Conservation (phyloP, 2,113 vertebrate genomes). For the human region GRCh38 chrY:7748001-7748500, state of each 20-base stretch:
- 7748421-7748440: background rate
- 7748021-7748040: background rate
- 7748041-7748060: background rate
- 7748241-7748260: background rate
- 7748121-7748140: background rate
- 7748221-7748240: background rate
- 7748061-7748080: background rate
- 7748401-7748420: background rate
- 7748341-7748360: background rate
- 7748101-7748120: background rate
- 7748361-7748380: background rate
- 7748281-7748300: background rate
- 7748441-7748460: background rate
- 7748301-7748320: background rate
- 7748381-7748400: background rate
- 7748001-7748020: background rate
- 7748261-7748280: background rate
- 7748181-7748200: background rate
- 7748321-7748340: background rate
- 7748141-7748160: background rate
- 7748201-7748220: background rate
- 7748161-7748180: accelerated
- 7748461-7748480: background rate
- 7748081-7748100: background rate
- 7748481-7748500: background rate